Percentiles rank a stretch among this genome's conserved stretches.
phyloP scores from a whole-genome alignment of 2,888 invertebrate genomes.

The Orthosia gracilis region DNA sequence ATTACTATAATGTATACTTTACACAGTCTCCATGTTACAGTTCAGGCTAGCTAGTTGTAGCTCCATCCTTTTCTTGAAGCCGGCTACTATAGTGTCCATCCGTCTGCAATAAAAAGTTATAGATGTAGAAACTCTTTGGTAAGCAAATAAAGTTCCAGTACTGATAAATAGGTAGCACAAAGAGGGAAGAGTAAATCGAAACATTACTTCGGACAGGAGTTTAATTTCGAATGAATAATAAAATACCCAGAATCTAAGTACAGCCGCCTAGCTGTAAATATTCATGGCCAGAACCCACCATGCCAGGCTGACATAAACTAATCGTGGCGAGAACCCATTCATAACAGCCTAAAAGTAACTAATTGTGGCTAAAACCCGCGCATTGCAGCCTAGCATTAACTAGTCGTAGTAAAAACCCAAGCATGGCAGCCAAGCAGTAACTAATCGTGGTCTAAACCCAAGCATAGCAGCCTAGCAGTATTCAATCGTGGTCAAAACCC shows the following conservation, averaged over 20 bases:
- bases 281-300: background rate
- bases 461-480: background rate
- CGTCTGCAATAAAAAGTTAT: slow-evolving; percentile 83
- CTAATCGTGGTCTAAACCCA: too few relatives aligned
- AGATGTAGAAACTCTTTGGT: background rate
- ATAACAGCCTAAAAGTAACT: background rate
- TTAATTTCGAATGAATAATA: background rate
- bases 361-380: background rate
- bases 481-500: background rate
- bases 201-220: background rate
- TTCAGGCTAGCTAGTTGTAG: slow-evolving; percentile 93
- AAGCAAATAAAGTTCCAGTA: background rate
- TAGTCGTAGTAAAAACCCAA: background rate
- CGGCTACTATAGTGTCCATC: slow-evolving; percentile 92
- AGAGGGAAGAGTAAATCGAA: background rate
- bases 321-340: too few relatives aligned
- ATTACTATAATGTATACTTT: slow-evolving; percentile 66
- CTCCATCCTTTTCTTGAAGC: slow-evolving; percentile 93
- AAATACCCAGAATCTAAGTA: background rate
- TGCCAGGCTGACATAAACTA: background rate
- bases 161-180: background rate
- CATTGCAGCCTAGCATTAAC: background rate
- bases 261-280: background rate
- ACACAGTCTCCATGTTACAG: slow-evolving; percentile 86
- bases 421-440: background rate